A percentile compares a stretch with the other conserved stretches of the same genome.
Conservation (phyloP, 2,113 vertebrate species). For the Carlito syrichta region DNA sequence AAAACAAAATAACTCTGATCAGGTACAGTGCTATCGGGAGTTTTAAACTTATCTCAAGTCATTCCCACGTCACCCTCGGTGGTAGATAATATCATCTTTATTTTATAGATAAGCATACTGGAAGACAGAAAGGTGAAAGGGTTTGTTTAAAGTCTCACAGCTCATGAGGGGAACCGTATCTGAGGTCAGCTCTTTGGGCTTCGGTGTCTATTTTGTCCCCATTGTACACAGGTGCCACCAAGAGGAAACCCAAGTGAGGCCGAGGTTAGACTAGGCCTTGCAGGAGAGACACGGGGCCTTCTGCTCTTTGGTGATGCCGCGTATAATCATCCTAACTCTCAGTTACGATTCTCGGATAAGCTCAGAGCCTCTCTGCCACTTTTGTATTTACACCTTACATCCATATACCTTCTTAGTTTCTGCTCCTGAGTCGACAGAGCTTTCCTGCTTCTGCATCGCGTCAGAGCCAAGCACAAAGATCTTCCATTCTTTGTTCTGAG, state of each 20-base stretch:
- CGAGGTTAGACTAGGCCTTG: no score
- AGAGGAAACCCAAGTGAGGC: neutral
- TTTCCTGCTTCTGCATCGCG: neutral
- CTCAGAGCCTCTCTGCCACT: neutral
- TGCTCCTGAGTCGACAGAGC: neutral
- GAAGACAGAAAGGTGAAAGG: neutral
- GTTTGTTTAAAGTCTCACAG: neutral
- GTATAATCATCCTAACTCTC: neutral
- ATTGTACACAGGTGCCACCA: neutral
- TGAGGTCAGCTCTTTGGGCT: neutral
- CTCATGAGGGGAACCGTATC: neutral
- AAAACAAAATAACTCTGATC: neutral
- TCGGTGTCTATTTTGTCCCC: neutral
- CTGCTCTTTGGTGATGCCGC: neutral
- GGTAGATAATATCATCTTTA: neutral
- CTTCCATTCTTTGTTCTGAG: neutral
- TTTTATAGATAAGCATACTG: neutral
- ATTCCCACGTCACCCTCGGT: neutral
- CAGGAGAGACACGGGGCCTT: rapidly evolving
- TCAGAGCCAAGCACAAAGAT: neutral
- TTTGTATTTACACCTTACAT: neutral
- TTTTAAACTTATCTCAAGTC: neutral
- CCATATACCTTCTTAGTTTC: neutral
- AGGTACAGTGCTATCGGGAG: neutral
- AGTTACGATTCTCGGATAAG: neutral